A percentile compares a stretch with the other conserved stretches of the same genome.
These are phyloP conservation scores for Pterocles gutturalis DNA, from an alignment of 2,113 vertebrate species.

Conservation along the genomic window DNA sequence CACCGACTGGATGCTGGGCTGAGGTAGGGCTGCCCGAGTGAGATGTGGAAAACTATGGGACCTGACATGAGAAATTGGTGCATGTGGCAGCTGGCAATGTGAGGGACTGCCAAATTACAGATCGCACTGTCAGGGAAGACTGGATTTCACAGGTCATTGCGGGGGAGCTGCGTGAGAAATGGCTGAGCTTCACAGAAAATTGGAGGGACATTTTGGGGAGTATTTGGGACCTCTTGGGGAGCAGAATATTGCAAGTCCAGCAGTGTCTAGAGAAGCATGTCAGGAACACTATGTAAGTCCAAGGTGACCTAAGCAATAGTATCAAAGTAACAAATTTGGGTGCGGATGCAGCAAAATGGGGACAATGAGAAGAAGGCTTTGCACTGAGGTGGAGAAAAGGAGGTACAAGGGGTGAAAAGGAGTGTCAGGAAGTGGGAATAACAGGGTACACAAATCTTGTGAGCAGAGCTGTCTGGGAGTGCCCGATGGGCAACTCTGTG, in stretches of 20 bases:
- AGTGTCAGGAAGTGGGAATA: not conserved
- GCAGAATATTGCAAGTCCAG: not conserved
- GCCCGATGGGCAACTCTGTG: not conserved
- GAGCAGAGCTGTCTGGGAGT: not conserved
- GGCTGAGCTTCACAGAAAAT: not conserved
- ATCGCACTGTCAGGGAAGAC: not conserved
- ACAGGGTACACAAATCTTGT: not conserved
- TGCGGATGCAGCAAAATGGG: not conserved
- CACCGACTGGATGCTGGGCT: accelerated
- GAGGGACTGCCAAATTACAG: not conserved
- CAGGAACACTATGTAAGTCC: not conserved
- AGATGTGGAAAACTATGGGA: not conserved
- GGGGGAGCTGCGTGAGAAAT: not conserved
- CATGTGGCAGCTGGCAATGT: not conserved
- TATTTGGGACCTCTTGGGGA: not conserved
- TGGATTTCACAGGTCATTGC: not conserved
- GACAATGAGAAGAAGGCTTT: not conserved
- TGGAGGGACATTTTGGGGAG: not conserved
- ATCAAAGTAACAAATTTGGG: not conserved
- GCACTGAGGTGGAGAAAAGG: not conserved
- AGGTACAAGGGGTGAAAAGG: not conserved
- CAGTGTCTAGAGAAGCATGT: not conserved
- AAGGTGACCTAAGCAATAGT: not conserved
- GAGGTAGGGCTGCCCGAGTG: not conserved
- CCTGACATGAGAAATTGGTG: not conserved